A percentile compares a stretch with the other conserved stretches of the same genome.
Evolutionary conservation across 1,140 invertebrate species (phyloP).

Genomic region (Linepithema humile): DNA sequence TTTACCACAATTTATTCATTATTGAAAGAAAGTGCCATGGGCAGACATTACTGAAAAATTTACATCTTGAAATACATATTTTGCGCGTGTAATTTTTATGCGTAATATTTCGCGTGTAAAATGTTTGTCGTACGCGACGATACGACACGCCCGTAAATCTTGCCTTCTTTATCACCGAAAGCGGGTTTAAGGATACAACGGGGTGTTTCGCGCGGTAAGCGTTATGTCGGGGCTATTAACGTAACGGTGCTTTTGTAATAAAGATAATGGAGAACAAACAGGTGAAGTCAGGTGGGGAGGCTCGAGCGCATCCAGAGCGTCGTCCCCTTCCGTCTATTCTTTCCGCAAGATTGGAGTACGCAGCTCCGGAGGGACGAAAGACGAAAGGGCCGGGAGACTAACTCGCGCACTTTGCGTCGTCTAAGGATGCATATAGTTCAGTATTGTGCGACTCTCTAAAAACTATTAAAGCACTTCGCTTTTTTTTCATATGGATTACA

Average conservation of each 20-base stretch:
- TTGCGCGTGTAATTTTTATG: background rate
- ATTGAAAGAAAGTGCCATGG: too few relatives aligned
- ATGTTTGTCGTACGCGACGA: constrained; percentile 20
- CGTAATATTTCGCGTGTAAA: constrained; percentile 12
- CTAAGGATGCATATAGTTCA: background rate
- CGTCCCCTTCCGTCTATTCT: background rate
- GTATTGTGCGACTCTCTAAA: constrained; percentile 26
- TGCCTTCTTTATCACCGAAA: constrained; percentile 42
- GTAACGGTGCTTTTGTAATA: constrained; percentile 51
- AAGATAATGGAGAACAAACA: constrained; percentile 53
- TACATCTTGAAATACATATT: background rate
- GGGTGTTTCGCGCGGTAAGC: background rate
- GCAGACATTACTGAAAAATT: too few relatives aligned
- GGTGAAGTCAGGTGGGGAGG: background rate
- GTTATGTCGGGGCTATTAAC: constrained; percentile 30
- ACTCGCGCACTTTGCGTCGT: background rate
- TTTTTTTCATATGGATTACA: constrained; percentile 4
- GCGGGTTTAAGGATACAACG: constrained; percentile 22
- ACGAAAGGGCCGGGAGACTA: background rate
- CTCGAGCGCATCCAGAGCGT: background rate
- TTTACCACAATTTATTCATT: background rate
- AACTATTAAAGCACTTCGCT: background rate
- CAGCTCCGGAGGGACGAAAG: background rate
- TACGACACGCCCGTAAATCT: constrained; percentile 23
- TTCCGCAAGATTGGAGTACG: constrained; percentile 19